Percentiles rank a stretch among this genome's conserved stretches.
These are phyloP conservation scores for Myotis pilosus DNA, from an alignment of 2,797 vertebrate genomes.

Conservation along the genomic window DNA sequence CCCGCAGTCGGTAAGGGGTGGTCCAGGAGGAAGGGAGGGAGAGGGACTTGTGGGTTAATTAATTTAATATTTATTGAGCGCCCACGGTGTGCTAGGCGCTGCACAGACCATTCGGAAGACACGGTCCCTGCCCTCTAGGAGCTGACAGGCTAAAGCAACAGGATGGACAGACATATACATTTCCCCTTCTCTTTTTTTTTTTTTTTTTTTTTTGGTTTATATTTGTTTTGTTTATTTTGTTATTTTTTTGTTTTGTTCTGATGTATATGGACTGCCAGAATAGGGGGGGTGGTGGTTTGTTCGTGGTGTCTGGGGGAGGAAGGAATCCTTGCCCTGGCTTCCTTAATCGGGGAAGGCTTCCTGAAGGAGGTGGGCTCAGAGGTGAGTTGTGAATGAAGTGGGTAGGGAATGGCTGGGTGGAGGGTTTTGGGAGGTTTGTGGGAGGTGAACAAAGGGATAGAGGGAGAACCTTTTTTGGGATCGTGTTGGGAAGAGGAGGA, in stretches of 20 bases:
- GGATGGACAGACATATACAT: slow-evolving; percentile 82
- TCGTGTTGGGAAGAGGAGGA: slow-evolving; percentile 55
- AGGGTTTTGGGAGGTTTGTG: slow-evolving; percentile 66
- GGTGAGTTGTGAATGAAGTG: slow-evolving; percentile 80
- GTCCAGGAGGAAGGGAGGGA: slow-evolving; percentile 78
- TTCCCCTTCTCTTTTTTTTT: slow-evolving; percentile 78
- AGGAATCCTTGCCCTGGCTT: slow-evolving; percentile 80
- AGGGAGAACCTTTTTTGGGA: slow-evolving; percentile 60
- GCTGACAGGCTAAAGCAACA: slow-evolving; percentile 82
- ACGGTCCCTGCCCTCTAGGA: slow-evolving; percentile 82
- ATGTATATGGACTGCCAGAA: slow-evolving; percentile 79
- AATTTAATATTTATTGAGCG: slow-evolving; percentile 82
- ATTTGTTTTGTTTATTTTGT: slow-evolving; percentile 55
- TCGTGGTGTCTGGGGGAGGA: slow-evolving; percentile 79
- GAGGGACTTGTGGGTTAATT: slow-evolving; percentile 77
- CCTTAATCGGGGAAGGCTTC: slow-evolving; percentile 81
- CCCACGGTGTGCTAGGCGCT: slow-evolving; percentile 82
- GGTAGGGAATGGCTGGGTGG: slow-evolving; percentile 77
- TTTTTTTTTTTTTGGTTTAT: background rate
- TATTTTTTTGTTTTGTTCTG: slow-evolving; percentile 75
- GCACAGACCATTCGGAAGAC: slow-evolving; percentile 82
- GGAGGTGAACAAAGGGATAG: slow-evolving; percentile 64
- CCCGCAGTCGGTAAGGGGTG: slow-evolving; percentile 80
- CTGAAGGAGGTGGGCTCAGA: slow-evolving; percentile 80
- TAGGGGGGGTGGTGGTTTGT: slow-evolving; percentile 69